Evolutionary conservation across 2,888 invertebrate genomes (phyloP).

Genomic region (Lingula anatina): DNA sequence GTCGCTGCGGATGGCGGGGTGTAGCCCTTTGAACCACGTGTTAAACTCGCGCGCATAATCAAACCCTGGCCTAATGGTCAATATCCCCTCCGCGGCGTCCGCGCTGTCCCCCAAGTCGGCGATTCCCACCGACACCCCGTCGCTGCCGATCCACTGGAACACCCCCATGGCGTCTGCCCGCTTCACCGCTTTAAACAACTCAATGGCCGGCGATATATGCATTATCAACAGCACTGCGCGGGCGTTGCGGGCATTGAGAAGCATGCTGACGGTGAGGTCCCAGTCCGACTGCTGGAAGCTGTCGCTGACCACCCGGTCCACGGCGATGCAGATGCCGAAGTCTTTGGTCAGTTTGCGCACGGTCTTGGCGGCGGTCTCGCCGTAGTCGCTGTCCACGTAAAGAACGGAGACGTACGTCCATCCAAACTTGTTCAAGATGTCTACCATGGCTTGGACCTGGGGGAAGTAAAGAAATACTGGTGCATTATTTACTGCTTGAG

Average conservation of each 20-base stretch:
- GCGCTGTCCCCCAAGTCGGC: conserved; percentile 12
- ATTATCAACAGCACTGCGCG: conserved; percentile 33
- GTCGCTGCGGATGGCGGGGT: conserved; percentile 9
- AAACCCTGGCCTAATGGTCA: conserved; percentile 16
- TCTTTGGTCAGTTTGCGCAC: not conserved
- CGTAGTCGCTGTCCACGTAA: conserved; percentile 19
- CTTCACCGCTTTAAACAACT: conserved; percentile 20
- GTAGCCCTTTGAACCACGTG: conserved; percentile 21
- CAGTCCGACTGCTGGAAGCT: conserved; percentile 2
- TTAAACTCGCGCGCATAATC: conserved; percentile 15
- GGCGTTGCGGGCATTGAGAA: conserved; percentile 12
- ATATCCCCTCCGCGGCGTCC: conserved; percentile 20
- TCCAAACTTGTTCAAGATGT: conserved; percentile 13
- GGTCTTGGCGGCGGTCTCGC: not conserved
- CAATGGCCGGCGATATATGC: conserved; percentile 26
- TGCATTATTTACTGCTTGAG: too few species aligned
- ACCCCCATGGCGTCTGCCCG: conserved; percentile 15
- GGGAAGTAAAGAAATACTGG: too few species aligned
- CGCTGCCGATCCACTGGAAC: conserved; percentile 42
- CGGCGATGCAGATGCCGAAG: not conserved
- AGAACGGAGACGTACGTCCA: conserved; percentile 24
- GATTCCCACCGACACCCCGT: conserved; percentile 22
- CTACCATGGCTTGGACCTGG: conserved; percentile 16
- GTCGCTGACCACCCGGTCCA: not conserved
- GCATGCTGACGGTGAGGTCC: conserved; percentile 6